Conservation (phyloP, 2,113 vertebrate genomes). For the Albula goreensis region DNA sequence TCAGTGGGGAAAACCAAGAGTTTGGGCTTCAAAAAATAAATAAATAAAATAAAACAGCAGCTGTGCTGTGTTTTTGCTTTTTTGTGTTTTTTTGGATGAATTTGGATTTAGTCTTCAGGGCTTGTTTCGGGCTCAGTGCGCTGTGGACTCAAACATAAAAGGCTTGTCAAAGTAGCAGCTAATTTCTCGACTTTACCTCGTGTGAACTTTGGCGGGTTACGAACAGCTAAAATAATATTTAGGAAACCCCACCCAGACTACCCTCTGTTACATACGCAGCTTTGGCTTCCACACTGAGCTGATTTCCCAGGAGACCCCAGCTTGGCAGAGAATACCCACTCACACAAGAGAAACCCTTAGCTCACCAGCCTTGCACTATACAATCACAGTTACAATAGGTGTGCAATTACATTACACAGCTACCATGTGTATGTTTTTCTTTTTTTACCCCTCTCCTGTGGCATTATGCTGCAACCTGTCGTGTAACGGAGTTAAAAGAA, state of each 20-base stretch:
- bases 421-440: too few species aligned
- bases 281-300: neutral
- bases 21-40: neutral
- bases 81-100: neutral
- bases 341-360: neutral
- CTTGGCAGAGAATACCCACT: neutral
- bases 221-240: conserved; percentile 3
- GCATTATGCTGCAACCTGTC: neutral
- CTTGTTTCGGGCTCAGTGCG: neutral
- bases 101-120: conserved; percentile 12
- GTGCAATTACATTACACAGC: too few species aligned
- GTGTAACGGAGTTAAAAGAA: neutral
- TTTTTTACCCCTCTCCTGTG: neutral
- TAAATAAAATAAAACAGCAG: too few species aligned
- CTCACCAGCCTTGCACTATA: neutral
- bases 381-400: neutral
- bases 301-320: neutral
- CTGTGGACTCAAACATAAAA: conserved; percentile 3
- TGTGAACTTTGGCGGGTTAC: neutral
- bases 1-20: neutral
- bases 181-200: conserved; percentile 19
- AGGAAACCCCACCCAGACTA: neutral
- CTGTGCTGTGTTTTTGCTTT: neutral
- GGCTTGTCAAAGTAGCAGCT: conserved; percentile 9
- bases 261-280: neutral